Conservation (phyloP, 2,113 vertebrate species). For the Pseudonaja textilis region DNA sequence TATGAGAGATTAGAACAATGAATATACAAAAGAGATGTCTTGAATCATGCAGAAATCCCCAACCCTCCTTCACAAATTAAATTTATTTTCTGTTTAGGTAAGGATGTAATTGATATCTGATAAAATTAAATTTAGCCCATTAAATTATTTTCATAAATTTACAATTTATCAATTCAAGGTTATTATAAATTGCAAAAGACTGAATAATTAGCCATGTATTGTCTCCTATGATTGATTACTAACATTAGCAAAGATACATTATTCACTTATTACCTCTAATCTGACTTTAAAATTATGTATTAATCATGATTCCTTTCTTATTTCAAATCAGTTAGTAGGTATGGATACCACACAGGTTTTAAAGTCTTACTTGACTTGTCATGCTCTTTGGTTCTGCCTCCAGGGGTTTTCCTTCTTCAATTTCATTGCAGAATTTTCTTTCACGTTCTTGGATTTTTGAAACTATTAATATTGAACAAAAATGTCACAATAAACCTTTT, state of each 20-base stretch:
- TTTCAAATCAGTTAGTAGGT: neutral
- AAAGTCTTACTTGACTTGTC: slow-evolving; percentile 75
- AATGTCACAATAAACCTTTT: neutral
- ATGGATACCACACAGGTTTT: neutral
- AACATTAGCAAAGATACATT: neutral
- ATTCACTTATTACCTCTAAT: neutral
- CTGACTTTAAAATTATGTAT: neutral
- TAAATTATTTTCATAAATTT: neutral
- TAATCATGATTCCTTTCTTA: neutral
- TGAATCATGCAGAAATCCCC: neutral
- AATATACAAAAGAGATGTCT: neutral
- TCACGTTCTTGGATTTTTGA: slow-evolving; percentile 80
- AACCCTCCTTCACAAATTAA: neutral
- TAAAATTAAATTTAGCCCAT: neutral
- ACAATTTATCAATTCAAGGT: neutral
- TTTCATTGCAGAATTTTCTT: slow-evolving; percentile 85
- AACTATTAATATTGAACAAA: slow-evolving; percentile 66
- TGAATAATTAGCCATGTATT: neutral
- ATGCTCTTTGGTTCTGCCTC: slow-evolving; percentile 81
- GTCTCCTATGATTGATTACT: neutral
- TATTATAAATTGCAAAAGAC: neutral
- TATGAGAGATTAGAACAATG: neutral
- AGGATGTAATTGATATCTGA: neutral
- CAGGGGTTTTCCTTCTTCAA: slow-evolving; percentile 83
- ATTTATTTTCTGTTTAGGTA: neutral